These are phyloP conservation scores for Unio delphinus DNA, from an alignment of 2,888 invertebrate species.

Conservation along the genomic window DNA sequence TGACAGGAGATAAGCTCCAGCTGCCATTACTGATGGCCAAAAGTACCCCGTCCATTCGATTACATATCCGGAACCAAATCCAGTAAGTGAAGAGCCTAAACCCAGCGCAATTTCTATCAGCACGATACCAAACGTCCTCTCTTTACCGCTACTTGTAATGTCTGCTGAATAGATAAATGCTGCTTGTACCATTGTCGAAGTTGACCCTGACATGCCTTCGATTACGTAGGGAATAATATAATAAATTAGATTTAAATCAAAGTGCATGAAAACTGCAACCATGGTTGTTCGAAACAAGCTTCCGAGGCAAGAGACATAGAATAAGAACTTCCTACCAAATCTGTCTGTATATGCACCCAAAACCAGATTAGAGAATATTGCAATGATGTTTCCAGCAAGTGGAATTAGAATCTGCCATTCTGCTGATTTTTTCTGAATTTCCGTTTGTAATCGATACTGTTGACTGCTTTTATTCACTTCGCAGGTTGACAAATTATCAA, in stretches of 20 bases:
- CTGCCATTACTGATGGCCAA: slow-evolving; percentile 15
- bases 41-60: slow-evolving; percentile 24
- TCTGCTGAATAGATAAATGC: slow-evolving; percentile 31
- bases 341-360: slow-evolving; percentile 33
- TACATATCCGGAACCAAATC: slow-evolving; percentile 31
- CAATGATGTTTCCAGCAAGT: slow-evolving; percentile 19
- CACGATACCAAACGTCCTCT: slow-evolving; percentile 27
- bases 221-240: slow-evolving; percentile 23
- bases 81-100: slow-evolving; percentile 18
- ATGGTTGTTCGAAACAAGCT: slow-evolving; percentile 18
- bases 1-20: slow-evolving; percentile 8
- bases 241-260: slow-evolving; percentile 20
- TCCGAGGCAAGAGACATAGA: slow-evolving; percentile 26
- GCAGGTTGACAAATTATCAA: slow-evolving; percentile 14
- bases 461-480: slow-evolving; percentile 9
- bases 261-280: slow-evolving; percentile 21
- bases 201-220: slow-evolving; percentile 36
- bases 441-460: slow-evolving; percentile 12
- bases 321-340: slow-evolving; percentile 34
- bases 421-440: slow-evolving; percentile 27
- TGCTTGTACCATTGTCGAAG: slow-evolving; percentile 23
- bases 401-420: slow-evolving; percentile 27
- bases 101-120: slow-evolving; percentile 28
- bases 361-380: slow-evolving; percentile 25
- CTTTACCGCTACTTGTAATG: slow-evolving; percentile 29